phyloP scores from a whole-genome alignment of 2,797 vertebrate genomes.

The Hyperoplus immaculatus region DNA sequence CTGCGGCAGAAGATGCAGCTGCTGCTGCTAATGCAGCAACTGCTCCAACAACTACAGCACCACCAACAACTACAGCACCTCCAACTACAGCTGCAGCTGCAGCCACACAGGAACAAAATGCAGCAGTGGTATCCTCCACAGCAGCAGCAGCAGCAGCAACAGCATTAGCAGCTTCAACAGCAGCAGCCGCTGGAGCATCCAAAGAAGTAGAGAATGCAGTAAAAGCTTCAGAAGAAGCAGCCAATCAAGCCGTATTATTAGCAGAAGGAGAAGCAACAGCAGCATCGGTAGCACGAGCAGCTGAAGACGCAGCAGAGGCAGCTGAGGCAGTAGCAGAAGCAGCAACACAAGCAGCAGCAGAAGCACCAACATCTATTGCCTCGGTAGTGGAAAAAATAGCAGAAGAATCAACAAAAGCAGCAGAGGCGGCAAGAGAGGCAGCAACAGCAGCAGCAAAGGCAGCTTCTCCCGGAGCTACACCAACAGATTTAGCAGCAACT shows the following conservation, averaged over 20 bases:
- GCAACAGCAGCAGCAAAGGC: conserved; percentile 16
- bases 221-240: background rate
- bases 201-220: background rate
- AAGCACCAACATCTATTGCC: background rate
- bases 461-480: background rate
- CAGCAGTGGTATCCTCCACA: background rate
- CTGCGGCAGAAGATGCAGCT: background rate
- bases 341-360: background rate
- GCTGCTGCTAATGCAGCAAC: background rate
- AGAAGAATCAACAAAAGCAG: background rate
- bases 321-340: conserved; percentile 15
- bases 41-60: background rate
- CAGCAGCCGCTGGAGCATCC: conserved; percentile 3
- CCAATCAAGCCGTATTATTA: background rate
- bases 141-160: conserved; percentile 41
- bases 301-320: background rate
- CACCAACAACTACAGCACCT: background rate
- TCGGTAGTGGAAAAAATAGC: background rate
- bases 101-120: background rate
- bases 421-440: conserved; percentile 4
- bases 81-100: background rate
- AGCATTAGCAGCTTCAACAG: conserved; percentile 16
- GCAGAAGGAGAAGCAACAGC: background rate
- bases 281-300: background rate
- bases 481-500: background rate